Evolutionary conservation across 1,140 invertebrate species (phyloP), one percentile per base, ranked within the genome.

Genomic region (Aphaenogaster rudis): DNA sequence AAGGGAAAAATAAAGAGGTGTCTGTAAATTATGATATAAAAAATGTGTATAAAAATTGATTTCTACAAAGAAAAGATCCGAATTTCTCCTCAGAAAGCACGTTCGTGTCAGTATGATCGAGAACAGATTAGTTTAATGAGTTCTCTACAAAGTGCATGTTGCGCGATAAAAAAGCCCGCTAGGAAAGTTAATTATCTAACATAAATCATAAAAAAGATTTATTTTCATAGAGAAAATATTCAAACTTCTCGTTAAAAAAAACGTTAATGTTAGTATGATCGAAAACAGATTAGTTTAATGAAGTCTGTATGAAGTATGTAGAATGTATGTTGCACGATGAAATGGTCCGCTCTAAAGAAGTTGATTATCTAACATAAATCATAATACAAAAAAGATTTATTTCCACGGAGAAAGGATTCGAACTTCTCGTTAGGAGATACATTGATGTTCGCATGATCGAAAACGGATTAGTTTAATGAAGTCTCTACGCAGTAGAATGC

Each of bases 201-300:
- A 36, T 36, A 69, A 69, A 69, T 69, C 42, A 7, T 5, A 21
- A 67, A 57, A 15, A 15, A 57, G 50, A 76, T 76, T 76, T 76
- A 57, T 76, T 76, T 76, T 36, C n/a, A 15, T 9, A 11, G 7
- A 21, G n/a, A 59, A 36, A 21, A 2, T 8, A 39, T 52, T 45
- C 11, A 11, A 69, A 69, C 1, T 48, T 71, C 66, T 69, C 39
- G 0, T 39, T 45, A 21, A 7, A 71, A 48, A n/a, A 48, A 28
- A 33, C n/a, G 17, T 72, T 52, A 7, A 48, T 17, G n/a, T 48
- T 33, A 8, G 39, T 52, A 13, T n/a, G 11, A 72, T 33, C 69
- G 33, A 39, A 66, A 66, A 39, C 6, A 15, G 28, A 72, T 50
- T 72, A 72, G 0, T 50, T 50, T 69, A 50, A 72, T 50, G 45